phyloP scores from a whole-genome alignment of 1,140 invertebrate genomes.

The Ceratitis capitata region DNA sequence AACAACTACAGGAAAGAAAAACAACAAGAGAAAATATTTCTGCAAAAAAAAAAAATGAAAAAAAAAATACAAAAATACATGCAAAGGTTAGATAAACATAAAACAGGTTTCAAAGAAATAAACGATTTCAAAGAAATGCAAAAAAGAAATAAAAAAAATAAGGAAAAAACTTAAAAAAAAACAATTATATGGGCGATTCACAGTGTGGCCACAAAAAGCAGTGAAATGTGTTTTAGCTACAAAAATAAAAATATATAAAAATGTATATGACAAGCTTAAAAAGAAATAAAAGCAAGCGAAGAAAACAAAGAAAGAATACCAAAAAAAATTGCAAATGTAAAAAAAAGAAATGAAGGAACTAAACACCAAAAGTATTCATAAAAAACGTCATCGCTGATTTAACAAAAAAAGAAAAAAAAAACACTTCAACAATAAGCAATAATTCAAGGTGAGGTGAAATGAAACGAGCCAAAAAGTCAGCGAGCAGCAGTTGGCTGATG shows the following conservation, averaged over 20 bases:
- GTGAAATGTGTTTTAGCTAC: neutral
- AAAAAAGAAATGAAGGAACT: neutral
- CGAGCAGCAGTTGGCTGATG: neutral
- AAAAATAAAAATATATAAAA: neutral
- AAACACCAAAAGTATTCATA: no score
- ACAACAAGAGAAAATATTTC: neutral
- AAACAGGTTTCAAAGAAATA: neutral
- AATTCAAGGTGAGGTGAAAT: neutral
- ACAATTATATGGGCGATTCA: neutral
- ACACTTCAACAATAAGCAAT: neutral
- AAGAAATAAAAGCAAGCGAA: neutral
- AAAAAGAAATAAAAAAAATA: neutral
- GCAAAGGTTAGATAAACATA: neutral
- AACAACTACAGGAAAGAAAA: neutral
- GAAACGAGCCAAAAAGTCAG: no score
- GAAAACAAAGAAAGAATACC: neutral
- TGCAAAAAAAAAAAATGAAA: neutral
- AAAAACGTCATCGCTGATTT: neutral
- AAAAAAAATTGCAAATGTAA: no score
- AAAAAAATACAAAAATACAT: neutral
- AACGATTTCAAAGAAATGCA: neutral
- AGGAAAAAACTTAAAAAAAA: neutral
- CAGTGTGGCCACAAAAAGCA: neutral
- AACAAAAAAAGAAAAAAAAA: neutral
- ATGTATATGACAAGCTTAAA: neutral